Evolutionary conservation across 2,888 invertebrate genomes (phyloP).

Genomic region (Notocelia uddmanniana): DNA sequence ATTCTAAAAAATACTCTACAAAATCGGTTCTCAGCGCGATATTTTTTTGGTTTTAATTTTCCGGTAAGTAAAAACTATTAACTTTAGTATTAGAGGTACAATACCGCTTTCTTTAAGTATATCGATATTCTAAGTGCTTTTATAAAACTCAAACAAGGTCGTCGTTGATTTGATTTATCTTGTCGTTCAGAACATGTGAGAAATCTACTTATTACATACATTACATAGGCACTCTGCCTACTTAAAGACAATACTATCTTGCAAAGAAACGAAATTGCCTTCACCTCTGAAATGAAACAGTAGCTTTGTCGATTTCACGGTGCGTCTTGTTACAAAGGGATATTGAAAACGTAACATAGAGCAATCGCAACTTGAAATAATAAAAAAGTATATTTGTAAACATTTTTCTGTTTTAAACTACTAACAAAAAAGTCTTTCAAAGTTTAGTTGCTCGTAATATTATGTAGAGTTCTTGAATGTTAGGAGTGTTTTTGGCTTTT

Average conservation of each 20-base stretch:
- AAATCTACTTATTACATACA: conserved; percentile 56
- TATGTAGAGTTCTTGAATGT: conserved; percentile 10
- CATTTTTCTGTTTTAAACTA: not conserved
- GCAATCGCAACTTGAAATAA: conserved; percentile 14
- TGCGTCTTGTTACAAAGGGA: conserved; percentile 72
- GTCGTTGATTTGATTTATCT: conserved; percentile 1
- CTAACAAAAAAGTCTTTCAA: conserved; percentile 6
- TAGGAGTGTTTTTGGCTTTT: not conserved
- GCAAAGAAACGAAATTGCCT: conserved; percentile 78
- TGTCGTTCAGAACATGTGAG: not conserved
- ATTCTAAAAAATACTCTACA: too few species aligned
- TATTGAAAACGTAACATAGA: conserved; percentile 68
- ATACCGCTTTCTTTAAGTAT: not conserved
- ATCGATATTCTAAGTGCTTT: conserved; percentile 11
- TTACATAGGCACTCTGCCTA: conserved; percentile 70
- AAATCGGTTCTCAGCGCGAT: too few species aligned
- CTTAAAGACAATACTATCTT: conserved; percentile 75
- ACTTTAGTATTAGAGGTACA: not conserved
- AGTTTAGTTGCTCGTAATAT: not conserved
- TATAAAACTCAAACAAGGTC: conserved; percentile 10
- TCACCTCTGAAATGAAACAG: conserved; percentile 78
- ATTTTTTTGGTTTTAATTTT: not conserved
- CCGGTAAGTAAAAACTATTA: not conserved
- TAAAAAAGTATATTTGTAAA: not conserved
- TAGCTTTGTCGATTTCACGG: conserved; percentile 75